Percentiles rank a stretch among this genome's conserved stretches.
Conservation (phyloP, 2,888 invertebrate genomes). For the Patella caerulea region DNA sequence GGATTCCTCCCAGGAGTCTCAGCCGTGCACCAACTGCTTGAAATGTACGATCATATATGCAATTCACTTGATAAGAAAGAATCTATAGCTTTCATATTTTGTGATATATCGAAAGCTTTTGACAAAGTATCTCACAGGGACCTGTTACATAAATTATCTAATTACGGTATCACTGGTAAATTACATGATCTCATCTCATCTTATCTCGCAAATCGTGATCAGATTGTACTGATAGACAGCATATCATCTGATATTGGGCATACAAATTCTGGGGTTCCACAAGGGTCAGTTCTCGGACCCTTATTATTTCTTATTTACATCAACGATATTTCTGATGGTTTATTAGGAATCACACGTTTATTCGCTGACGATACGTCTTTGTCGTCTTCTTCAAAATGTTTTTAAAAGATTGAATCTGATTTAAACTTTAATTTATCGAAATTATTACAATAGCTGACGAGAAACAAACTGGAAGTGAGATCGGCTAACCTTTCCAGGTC, state of each 20-base stretch:
- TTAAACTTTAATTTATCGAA: neutral
- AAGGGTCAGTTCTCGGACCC: neutral
- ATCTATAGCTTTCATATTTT: conserved; percentile 36
- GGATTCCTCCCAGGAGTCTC: conserved; percentile 39
- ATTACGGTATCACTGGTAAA: conserved; percentile 15
- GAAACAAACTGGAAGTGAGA: too few species aligned
- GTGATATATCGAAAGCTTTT: conserved; percentile 36
- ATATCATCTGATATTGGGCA: neutral
- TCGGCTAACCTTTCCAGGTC: too few species aligned
- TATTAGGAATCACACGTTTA: neutral
- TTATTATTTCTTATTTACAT: neutral
- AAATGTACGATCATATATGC: conserved; percentile 31
- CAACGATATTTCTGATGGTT: neutral
- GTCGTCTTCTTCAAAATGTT: neutral
- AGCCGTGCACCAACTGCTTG: conserved; percentile 40
- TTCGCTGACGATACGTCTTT: neutral
- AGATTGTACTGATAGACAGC: neutral
- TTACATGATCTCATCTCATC: neutral
- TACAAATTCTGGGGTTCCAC: neutral
- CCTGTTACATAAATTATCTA: conserved; percentile 16
- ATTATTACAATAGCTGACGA: too few species aligned
- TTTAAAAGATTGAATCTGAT: neutral
- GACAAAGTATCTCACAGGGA: conserved; percentile 11
- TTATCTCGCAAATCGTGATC: neutral
- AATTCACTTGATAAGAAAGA: conserved; percentile 26